These are phyloP conservation scores for Tragelaphus oryx DNA, from an alignment of 2,797 vertebrate species.

Conservation along the genomic window DNA sequence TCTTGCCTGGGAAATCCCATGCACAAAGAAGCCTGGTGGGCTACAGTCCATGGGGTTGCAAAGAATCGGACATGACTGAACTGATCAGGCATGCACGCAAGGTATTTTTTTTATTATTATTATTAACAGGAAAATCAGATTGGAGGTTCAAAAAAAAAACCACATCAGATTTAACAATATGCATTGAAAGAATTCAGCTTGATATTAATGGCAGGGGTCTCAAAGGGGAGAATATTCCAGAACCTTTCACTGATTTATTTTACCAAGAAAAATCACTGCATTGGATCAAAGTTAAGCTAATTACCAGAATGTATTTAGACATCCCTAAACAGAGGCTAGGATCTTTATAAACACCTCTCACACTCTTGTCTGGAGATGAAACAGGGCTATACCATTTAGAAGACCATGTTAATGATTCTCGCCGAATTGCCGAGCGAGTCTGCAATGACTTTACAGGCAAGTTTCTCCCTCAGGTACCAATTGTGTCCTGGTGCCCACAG, in stretches of 20 bases:
- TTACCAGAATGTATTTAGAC: slow-evolving; percentile 58
- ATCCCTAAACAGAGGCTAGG: slow-evolving; percentile 63
- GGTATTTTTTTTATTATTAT: not conserved
- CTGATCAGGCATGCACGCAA: not conserved
- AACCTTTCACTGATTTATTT: slow-evolving; percentile 39
- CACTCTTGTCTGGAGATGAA: slow-evolving; percentile 60
- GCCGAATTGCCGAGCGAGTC: slow-evolving; percentile 64
- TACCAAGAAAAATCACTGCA: slow-evolving; percentile 29
- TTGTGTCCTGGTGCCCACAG: slow-evolving; percentile 42
- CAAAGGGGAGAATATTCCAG: not conserved
- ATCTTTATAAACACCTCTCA: slow-evolving; percentile 65
- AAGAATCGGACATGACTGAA: not conserved
- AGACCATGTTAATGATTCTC: slow-evolving; percentile 64
- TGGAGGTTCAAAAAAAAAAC: not conserved
- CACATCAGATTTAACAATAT: not conserved
- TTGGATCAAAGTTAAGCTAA: slow-evolving; percentile 68
- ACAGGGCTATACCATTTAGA: slow-evolving; percentile 28
- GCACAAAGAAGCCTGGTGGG: not conserved
- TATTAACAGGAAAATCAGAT: not conserved
- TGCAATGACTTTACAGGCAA: slow-evolving; percentile 71
- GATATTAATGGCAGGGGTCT: slow-evolving; percentile 1
- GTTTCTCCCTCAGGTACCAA: slow-evolving; percentile 45
- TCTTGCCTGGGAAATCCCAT: not conserved
- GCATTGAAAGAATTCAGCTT: slow-evolving; percentile 4
- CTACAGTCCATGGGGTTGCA: not conserved